Evolutionary conservation across 2,888 invertebrate species (phyloP).

Genomic region (Philereme transversata): DNA sequence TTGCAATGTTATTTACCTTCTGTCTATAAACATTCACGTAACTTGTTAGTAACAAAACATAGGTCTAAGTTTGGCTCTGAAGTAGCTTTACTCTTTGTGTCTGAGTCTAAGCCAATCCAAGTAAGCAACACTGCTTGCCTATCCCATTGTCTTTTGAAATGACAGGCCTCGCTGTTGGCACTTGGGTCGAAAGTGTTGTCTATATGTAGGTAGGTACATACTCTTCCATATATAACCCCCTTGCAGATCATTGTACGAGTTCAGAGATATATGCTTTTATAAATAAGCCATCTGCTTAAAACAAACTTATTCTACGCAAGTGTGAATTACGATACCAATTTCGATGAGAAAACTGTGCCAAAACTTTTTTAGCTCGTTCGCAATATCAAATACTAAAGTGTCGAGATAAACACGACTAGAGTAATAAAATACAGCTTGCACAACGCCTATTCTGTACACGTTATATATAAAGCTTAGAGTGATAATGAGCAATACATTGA

Average conservation of each 20-base stretch:
- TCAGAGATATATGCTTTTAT: not conserved
- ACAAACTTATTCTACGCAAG: conserved; percentile 8
- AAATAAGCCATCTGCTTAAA: not conserved
- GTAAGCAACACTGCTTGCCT: no score
- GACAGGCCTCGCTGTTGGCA: no score
- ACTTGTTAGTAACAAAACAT: no score
- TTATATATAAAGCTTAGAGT: conserved; percentile 6
- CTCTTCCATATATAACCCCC: no score
- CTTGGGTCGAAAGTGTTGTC: no score
- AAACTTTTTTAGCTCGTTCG: conserved; percentile 16
- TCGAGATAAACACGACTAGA: conserved; percentile 16
- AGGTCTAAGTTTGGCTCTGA: no score
- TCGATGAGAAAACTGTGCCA: conserved; percentile 15
- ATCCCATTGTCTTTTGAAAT: no score
- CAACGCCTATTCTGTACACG: conserved; percentile 11
- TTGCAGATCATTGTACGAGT: not conserved
- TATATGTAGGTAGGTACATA: no score
- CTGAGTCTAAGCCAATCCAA: no score
- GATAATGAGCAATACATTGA: not conserved
- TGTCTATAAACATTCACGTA: no score
- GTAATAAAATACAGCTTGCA: conserved; percentile 24
- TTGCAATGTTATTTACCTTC: no score
- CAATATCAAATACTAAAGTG: conserved; percentile 23
- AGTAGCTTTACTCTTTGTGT: no score
- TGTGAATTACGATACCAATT: conserved; percentile 18